phyloP scores from a whole-genome alignment of 2,113 vertebrate genomes.

The Aix galericulata region DNA sequence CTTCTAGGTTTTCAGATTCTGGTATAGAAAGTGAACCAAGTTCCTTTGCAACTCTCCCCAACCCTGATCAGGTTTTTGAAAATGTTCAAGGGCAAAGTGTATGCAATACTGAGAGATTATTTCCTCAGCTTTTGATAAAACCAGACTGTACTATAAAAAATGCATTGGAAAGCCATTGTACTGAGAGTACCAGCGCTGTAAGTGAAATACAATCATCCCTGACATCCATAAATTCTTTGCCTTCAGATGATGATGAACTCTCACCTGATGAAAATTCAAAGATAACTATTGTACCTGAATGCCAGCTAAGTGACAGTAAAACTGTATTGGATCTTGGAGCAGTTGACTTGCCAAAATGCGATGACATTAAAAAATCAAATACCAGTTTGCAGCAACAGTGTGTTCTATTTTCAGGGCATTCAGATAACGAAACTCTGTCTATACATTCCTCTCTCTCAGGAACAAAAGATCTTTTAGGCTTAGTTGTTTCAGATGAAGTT shows the following conservation, averaged over 20 bases:
- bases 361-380: conserved; percentile 77
- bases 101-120: conserved; percentile 76
- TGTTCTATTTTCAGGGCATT: conserved; percentile 80
- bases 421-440: conserved; percentile 50
- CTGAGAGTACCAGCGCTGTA: conserved; percentile 89
- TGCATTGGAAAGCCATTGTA: conserved; percentile 80
- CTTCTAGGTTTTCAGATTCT: conserved; percentile 94
- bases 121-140: conserved; percentile 80
- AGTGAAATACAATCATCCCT: conserved; percentile 96
- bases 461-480: conserved; percentile 63
- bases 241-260: conserved; percentile 91
- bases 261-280: conserved; percentile 86
- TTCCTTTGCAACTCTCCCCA: conserved; percentile 88
- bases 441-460: conserved; percentile 69
- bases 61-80: conserved; percentile 73
- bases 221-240: conserved; percentile 97
- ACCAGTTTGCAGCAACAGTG: conserved; percentile 83
- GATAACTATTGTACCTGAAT: conserved; percentile 73
- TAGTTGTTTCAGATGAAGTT: conserved; percentile 68
- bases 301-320: conserved; percentile 77
- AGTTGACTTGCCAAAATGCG: conserved; percentile 72
- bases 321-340: conserved; percentile 70
- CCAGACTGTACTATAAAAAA: conserved; percentile 77
- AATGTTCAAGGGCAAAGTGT: conserved; percentile 65
- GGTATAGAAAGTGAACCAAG: conserved; percentile 96